Evolutionary conservation across 2,797 vertebrate genomes (phyloP).

Genomic region (Potorous gilbertii): DNA sequence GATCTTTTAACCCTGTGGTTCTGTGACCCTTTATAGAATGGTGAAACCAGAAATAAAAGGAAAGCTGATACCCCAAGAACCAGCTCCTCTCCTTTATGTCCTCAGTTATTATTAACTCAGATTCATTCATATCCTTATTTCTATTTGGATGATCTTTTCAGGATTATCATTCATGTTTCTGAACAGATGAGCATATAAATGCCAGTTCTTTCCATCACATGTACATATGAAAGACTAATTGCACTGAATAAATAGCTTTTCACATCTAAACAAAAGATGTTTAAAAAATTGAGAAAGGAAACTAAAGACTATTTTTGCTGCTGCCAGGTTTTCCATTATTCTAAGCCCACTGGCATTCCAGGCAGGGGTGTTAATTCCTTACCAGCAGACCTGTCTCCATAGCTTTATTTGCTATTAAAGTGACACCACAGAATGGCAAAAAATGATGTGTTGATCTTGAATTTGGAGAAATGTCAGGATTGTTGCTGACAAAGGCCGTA

Average conservation of each 20-base stretch:
- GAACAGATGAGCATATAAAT: background rate
- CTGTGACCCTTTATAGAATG: no score
- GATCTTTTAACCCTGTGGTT: background rate
- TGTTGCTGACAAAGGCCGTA: slow-evolving; percentile 9
- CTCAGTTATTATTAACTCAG: no score
- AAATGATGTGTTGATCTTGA: background rate
- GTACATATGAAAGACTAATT: background rate
- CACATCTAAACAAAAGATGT: background rate
- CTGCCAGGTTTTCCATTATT: background rate
- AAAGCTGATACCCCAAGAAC: no score
- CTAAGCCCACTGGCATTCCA: background rate
- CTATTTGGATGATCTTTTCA: slow-evolving; percentile 1
- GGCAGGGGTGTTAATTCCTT: background rate
- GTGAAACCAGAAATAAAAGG: no score
- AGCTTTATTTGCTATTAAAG: background rate
- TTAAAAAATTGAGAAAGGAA: background rate
- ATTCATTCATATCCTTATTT: background rate
- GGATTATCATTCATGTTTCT: background rate
- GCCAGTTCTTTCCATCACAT: background rate
- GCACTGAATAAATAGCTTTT: background rate
- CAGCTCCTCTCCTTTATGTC: no score
- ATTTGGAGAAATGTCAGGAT: background rate
- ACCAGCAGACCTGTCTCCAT: background rate
- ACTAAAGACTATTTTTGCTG: background rate
- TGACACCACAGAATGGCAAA: background rate